These are phyloP conservation scores for Bombyx huttoni DNA, from an alignment of 2,888 invertebrate genomes.

Conservation along the genomic window DNA sequence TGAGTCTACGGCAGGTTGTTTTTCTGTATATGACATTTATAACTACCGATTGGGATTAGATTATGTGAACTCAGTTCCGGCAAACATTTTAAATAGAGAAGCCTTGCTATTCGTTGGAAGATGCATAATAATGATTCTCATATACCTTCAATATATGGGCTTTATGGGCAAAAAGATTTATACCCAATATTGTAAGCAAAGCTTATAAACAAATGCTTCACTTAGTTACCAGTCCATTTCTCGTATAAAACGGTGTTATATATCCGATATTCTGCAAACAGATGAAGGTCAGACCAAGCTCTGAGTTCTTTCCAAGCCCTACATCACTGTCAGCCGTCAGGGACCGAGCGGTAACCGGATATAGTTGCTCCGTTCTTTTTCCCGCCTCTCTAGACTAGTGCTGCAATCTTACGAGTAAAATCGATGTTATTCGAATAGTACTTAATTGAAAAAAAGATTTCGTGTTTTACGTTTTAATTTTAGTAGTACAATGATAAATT, in stretches of 20 bases:
- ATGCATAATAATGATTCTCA: no score
- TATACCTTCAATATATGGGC: no score
- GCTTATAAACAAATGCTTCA: no score
- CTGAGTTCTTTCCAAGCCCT: background rate
- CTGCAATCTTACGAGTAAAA: background rate
- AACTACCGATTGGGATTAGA: no score
- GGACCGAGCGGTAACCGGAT: constrained; percentile 1
- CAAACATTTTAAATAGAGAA: no score
- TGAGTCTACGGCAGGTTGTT: background rate
- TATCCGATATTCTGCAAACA: background rate
- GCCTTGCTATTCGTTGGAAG: no score
- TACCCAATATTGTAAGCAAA: no score
- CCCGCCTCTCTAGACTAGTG: constrained; percentile 3
- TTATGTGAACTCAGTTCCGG: no score
- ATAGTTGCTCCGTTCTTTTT: constrained; percentile 3
- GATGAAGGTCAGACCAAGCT: background rate
- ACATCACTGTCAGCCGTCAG: background rate
- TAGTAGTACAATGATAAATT: no score
- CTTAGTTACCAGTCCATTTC: no score
- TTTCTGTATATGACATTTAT: background rate
- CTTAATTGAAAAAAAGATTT: background rate
- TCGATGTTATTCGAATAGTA: background rate
- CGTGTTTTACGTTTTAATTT: background rate
- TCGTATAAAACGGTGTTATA: no score
- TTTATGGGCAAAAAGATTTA: no score